phyloP scores from a whole-genome alignment of 1,140 invertebrate genomes.

The Adelges cooleyi region DNA sequence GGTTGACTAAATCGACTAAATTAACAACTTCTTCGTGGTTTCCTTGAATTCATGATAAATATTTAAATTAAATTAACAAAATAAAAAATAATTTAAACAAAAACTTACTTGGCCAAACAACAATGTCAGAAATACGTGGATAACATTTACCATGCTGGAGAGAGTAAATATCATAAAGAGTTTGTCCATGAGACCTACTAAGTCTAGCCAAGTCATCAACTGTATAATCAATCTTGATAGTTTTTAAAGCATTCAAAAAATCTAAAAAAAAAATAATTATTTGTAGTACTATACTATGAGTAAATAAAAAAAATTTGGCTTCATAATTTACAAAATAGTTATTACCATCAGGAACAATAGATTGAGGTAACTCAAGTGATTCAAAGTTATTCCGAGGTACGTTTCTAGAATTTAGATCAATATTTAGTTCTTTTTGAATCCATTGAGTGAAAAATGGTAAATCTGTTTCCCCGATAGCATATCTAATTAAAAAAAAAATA shows the following conservation, averaged over 20 bases:
- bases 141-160: constrained; percentile 50
- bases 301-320: background rate
- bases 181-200: constrained; percentile 88
- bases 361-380: constrained; percentile 44
- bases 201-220: constrained; percentile 70
- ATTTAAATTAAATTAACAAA: background rate
- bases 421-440: constrained; percentile 60
- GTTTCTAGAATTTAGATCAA: constrained; percentile 41
- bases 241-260: constrained; percentile 50
- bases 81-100: constrained; percentile 13
- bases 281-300: background rate
- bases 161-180: constrained; percentile 76
- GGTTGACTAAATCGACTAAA: constrained; percentile 64
- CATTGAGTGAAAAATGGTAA: constrained; percentile 72
- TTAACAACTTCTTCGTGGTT: constrained; percentile 70
- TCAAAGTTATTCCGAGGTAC: constrained; percentile 34
- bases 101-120: constrained; percentile 72
- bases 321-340: background rate
- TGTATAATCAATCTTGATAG: constrained; percentile 57
- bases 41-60: constrained; percentile 36
- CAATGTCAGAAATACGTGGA: constrained; percentile 84
- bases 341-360: constrained; percentile 31
- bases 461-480: constrained; percentile 63
- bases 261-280: constrained; percentile 39
- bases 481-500: constrained; percentile 46